These are phyloP conservation scores for Agonopterix heracliana DNA, from an alignment of 2,888 invertebrate genomes.

Conservation along the genomic window DNA sequence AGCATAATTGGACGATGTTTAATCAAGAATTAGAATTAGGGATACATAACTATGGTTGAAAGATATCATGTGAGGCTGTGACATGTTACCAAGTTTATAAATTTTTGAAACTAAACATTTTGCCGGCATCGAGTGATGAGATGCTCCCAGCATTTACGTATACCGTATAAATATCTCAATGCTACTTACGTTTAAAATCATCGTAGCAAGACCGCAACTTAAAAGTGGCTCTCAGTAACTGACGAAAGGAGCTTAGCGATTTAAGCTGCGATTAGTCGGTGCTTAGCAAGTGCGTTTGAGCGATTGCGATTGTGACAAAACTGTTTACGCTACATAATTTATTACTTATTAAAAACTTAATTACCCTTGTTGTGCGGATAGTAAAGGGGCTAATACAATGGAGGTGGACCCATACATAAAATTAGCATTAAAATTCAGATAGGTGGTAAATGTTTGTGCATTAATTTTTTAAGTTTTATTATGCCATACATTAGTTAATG, in stretches of 20 bases:
- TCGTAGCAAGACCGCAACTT: constrained; percentile 16
- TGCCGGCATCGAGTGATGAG: no score
- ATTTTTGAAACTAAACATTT: no score
- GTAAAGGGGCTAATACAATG: constrained; percentile 7
- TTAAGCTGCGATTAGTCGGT: constrained; percentile 37
- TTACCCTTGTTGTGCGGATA: constrained; percentile 35
- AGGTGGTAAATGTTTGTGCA: constrained; percentile 41
- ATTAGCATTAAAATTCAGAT: constrained; percentile 64
- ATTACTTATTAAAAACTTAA: constrained; percentile 58
- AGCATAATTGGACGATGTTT: no score
- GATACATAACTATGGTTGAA: no score
- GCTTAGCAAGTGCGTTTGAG: constrained; percentile 32
- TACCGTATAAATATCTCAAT: no score
- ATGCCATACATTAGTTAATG: no score
- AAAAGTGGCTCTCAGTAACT: constrained; percentile 17
- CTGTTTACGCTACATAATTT: constrained; percentile 51
- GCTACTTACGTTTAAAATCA: constrained; percentile 6
- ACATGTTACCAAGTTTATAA: no score
- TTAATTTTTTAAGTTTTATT: constrained; percentile 35
- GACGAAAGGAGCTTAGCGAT: constrained; percentile 33
- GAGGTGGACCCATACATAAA: constrained; percentile 56
- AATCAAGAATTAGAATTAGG: no score
- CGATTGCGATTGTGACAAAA: constrained; percentile 35
- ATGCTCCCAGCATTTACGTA: no score
- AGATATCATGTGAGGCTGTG: no score